Percentiles rank a stretch among this genome's conserved stretches.
These are phyloP conservation scores for Aphelinus certus DNA, from an alignment of 1,140 invertebrate species.

Conservation along the genomic window DNA sequence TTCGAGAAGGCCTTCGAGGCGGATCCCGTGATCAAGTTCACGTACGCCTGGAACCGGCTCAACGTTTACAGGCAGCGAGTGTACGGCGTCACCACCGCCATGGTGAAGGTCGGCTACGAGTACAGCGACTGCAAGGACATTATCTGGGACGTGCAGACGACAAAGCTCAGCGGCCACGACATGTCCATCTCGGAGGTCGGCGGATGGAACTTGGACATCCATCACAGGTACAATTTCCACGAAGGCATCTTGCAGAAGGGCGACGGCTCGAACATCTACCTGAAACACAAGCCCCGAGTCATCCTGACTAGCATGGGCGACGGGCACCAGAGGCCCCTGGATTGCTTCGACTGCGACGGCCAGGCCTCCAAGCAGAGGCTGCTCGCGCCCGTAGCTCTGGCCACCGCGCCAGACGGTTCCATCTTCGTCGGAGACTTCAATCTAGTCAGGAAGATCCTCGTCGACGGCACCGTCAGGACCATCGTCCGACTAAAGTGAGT, in stretches of 20 bases:
- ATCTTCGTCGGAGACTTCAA: constrained; percentile 97
- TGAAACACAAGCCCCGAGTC: constrained; percentile 92
- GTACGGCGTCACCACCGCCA: constrained; percentile 88
- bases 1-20: constrained; percentile 95
- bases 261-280: constrained; percentile 94
- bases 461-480: constrained; percentile 87
- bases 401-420: constrained; percentile 90
- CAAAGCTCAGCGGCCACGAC: constrained; percentile 93
- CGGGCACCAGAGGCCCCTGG: constrained; percentile 85
- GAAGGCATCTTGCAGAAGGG: constrained; percentile 97
- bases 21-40: constrained; percentile 94
- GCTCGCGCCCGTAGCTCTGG: constrained; percentile 90
- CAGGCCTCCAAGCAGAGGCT: constrained; percentile 83
- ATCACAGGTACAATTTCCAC: constrained; percentile 97
- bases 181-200: constrained; percentile 96
- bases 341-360: constrained; percentile 86
- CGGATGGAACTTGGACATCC: constrained; percentile 96
- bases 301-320: constrained; percentile 93
- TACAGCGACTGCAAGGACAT: constrained; percentile 92
- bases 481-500: constrained; percentile 90
- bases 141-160: constrained; percentile 95
- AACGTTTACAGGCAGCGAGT: constrained; percentile 97
- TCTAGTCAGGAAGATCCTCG: constrained; percentile 87
- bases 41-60: constrained; percentile 94
- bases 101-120: constrained; percentile 96